Percentiles rank a stretch among this genome's conserved stretches.
Conservation (phyloP, 1,140 invertebrate species). For the Oryctes rhinoceros region DNA sequence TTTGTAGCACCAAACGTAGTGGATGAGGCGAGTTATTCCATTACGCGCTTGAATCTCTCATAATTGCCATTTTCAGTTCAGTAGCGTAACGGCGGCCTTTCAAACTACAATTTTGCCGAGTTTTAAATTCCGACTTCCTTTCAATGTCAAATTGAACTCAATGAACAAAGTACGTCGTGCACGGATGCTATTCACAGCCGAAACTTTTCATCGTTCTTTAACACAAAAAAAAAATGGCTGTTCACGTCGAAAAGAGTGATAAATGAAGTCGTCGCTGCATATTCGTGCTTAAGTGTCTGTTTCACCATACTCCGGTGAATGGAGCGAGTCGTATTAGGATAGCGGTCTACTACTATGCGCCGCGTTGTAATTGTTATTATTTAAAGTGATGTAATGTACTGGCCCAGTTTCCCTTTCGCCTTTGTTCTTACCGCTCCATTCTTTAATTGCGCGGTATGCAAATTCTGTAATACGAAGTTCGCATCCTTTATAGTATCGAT, state of each 20-base stretch:
- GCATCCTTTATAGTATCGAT: too few species aligned
- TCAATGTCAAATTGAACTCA: conserved; percentile 1
- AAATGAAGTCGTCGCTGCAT: conserved; percentile 36
- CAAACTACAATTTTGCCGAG: not conserved
- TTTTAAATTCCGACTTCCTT: conserved; percentile 13
- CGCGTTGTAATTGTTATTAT: conserved; percentile 13
- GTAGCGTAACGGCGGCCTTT: not conserved
- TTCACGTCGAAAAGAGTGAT: conserved; percentile 35
- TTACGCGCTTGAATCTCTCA: not conserved
- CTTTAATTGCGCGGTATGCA: not conserved
- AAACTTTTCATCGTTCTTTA: conserved; percentile 31
- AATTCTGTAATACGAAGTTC: not conserved
- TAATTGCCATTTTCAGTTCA: not conserved
- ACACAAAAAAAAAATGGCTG: conserved; percentile 11
- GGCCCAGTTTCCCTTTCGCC: not conserved
- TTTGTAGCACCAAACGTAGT: too few species aligned
- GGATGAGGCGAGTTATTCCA: too few species aligned
- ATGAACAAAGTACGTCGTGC: not conserved
- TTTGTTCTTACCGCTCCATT: not conserved
- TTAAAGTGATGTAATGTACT: not conserved
- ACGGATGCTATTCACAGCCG: not conserved
- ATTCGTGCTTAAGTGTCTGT: conserved; percentile 39
- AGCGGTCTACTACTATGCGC: not conserved
- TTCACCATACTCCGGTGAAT: conserved; percentile 20
- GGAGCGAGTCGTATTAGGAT: not conserved